Base-by-base conservation (phyloP, 2,888 invertebrate genomes). In the Chymomyza procnemis region DNA sequence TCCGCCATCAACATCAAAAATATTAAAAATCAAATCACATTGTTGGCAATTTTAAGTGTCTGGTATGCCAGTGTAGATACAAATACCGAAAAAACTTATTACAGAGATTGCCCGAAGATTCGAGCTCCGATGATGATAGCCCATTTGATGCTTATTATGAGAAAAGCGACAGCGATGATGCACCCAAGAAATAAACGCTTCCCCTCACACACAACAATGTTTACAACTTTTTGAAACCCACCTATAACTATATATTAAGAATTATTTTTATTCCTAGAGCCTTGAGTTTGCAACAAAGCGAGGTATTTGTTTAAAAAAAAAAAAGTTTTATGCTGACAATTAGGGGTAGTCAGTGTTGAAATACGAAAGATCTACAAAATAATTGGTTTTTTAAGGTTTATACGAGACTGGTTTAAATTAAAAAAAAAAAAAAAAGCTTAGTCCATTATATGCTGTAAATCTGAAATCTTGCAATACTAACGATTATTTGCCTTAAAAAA, bases 31-130 rank as follows among this genome's bases (percentile, higher is more conserved):
- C 52, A 52, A 41, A 50, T 61, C 12, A 34, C 41, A 5, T n/a
- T 69, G 30, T 67, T 73, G 63, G 63, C 68, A 41, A 41, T 12
- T 41, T 41, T 41, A 12, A 41, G 34, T 12, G 34, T 12, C 34
- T 41, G 34, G 34, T 52, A 21, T 52, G 4, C 26, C 21, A 12
- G 19, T 52, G 12, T n/a, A 60, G 64, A 74, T 71, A 64, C 52
- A 57, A 65, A 26, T 26, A 71, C 48, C 71, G 26, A 65, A 61
- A 72, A 50, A 74, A 80, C 72, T 75, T 78, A 80, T 80, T 88
- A 74, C 88, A 89, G 89, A 88, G 80, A 80, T 81, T 88, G 72
- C 90, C 89, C 70, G 90, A 90, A 88, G 90, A 90, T 79, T 89
- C 90, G 80, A 89, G 89, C 79, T 89, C 90, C 65, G 88, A 89